A percentile compares a stretch with the other conserved stretches of the same genome.
Conservation (phyloP, 2,888 invertebrate genomes). For the Latrodectus hesperus region DNA sequence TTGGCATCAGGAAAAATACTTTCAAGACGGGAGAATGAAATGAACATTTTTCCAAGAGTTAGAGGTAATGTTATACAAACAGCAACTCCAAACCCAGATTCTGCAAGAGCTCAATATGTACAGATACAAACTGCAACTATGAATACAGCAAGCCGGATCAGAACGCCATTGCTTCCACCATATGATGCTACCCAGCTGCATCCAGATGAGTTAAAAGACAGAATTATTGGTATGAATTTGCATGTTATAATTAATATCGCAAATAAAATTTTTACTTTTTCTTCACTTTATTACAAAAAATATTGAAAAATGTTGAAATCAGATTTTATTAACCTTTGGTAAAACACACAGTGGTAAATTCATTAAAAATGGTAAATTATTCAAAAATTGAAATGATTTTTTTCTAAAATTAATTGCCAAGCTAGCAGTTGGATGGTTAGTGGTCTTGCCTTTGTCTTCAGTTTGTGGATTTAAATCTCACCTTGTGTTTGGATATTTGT, state of each 20-base stretch:
- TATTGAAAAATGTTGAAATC: background rate
- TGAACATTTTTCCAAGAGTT: constrained; percentile 74
- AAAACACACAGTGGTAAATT: no score
- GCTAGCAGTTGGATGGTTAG: no score
- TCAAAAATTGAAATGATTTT: no score
- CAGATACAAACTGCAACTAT: constrained; percentile 75
- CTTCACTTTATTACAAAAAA: no score
- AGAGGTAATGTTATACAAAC: constrained; percentile 74
- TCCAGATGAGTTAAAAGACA: constrained; percentile 73
- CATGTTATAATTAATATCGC: background rate
- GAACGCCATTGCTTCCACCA: constrained; percentile 75
- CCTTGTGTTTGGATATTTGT: no score
- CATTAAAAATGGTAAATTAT: no score
- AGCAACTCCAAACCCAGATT: constrained; percentile 74
- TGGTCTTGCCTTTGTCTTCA: no score
- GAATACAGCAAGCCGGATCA: constrained; percentile 73
- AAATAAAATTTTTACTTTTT: no score
- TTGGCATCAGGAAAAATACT: constrained; percentile 41
- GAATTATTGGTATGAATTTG: constrained; percentile 73
- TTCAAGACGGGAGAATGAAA: constrained; percentile 21
- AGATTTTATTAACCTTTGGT: background rate
- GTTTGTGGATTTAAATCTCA: no score
- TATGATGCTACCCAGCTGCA: constrained; percentile 73
- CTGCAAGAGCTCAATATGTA: constrained; percentile 74
- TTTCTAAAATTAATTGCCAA: no score